Percentiles rank a stretch among this genome's conserved stretches.
phyloP scores from a whole-genome alignment of 2,888 invertebrate genomes.

The Chromoteleia sp. region DNA sequence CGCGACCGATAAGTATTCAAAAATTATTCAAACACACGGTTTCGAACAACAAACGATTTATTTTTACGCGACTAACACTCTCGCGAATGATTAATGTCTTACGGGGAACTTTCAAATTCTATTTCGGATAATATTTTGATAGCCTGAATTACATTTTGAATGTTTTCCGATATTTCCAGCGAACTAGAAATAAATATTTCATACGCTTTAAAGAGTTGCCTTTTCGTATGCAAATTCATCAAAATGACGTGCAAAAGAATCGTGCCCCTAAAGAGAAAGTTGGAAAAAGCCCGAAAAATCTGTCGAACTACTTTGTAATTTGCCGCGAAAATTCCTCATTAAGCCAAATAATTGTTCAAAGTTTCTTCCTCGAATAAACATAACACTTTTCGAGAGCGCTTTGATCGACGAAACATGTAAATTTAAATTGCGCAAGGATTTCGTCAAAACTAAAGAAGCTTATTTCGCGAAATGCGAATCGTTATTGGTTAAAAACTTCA shows the following conservation, averaged over 20 bases:
- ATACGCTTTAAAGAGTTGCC: background rate
- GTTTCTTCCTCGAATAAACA: constrained; percentile 37
- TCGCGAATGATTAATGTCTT: constrained; percentile 36
- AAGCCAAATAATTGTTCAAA: constrained; percentile 52
- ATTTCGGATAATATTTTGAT: constrained; percentile 28
- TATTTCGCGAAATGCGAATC: constrained; percentile 37
- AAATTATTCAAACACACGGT: constrained; percentile 1
- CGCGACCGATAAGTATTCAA: background rate
- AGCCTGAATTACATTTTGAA: constrained; percentile 36
- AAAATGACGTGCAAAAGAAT: background rate
- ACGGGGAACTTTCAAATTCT: constrained; percentile 11
- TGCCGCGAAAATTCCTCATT: constrained; percentile 38
- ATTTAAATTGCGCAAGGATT: constrained; percentile 50
- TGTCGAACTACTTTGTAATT: constrained; percentile 24
- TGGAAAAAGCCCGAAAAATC: constrained; percentile 14
- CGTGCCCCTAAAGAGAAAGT: too few species aligned
- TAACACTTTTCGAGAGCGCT: constrained; percentile 22
- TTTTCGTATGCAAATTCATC: background rate
- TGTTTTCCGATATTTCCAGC: constrained; percentile 41
- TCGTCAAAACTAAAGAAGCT: constrained; percentile 41
- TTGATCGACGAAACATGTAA: constrained; percentile 43
- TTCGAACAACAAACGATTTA: constrained; percentile 14
- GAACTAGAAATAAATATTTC: constrained; percentile 30
- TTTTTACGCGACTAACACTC: background rate
- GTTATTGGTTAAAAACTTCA: constrained; percentile 26